Conservation (phyloP, 2,113 vertebrate genomes). For the Toxostoma redivivum region DNA sequence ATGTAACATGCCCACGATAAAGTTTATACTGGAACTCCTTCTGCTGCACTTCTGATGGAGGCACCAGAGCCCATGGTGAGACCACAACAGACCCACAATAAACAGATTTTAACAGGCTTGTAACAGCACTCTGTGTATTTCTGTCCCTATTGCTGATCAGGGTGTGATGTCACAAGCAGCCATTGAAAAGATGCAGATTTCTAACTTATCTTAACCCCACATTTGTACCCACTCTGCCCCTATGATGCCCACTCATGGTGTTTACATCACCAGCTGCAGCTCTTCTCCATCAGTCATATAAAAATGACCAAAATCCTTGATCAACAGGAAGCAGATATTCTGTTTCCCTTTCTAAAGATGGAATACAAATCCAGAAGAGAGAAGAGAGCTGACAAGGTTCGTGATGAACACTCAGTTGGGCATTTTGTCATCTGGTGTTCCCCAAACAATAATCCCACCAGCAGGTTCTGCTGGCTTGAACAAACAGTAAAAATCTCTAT, state of each 20-base stretch:
- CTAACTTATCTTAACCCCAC: background rate
- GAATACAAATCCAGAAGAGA: background rate
- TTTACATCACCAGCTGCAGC: background rate
- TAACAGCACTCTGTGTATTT: background rate
- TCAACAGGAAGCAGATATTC: background rate
- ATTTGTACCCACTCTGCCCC: background rate
- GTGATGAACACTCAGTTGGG: background rate
- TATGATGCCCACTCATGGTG: accelerated
- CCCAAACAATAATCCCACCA: background rate
- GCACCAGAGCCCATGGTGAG: background rate
- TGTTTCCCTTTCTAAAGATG: background rate
- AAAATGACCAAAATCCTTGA: background rate
- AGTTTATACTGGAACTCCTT: background rate
- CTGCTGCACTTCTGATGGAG: background rate
- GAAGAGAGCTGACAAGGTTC: background rate
- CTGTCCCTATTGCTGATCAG: background rate
- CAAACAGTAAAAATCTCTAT: background rate
- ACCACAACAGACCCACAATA: background rate
- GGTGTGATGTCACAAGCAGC: background rate
- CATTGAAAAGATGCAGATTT: background rate
- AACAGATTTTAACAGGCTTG: background rate
- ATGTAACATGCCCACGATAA: accelerated
- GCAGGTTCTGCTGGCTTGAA: background rate
- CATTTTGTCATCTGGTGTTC: background rate
- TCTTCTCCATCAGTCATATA: background rate